Evolutionary conservation across 2,888 invertebrate genomes (phyloP).

Genomic region (Apodemia duryi): DNA sequence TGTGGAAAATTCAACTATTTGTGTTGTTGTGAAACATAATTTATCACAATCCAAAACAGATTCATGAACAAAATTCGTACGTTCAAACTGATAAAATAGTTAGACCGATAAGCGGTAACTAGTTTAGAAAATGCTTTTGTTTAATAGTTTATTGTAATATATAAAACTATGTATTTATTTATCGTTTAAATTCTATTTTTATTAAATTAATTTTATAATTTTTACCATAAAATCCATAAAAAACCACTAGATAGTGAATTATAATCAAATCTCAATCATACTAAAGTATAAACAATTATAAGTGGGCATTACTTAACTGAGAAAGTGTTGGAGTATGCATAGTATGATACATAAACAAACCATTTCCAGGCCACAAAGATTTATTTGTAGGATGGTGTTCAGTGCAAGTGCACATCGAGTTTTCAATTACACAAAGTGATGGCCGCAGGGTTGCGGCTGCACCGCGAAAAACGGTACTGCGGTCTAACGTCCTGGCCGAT

Average conservation of each 20-base stretch:
- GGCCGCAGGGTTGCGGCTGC: conserved; percentile 58
- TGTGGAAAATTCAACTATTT: conserved; percentile 15
- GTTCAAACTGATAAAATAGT: conserved; percentile 9
- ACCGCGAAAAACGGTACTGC: conserved; percentile 65
- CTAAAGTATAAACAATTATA: neutral
- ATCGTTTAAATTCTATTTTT: no score
- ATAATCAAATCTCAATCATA: no score
- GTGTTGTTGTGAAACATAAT: conserved; percentile 13
- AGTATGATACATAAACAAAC: conserved; percentile 29
- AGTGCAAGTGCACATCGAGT: conserved; percentile 72
- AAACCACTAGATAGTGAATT: no score
- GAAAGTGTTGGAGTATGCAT: neutral
- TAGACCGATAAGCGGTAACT: conserved; percentile 1
- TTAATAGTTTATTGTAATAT: neutral
- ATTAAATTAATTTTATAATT: no score
- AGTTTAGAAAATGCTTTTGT: conserved; percentile 2
- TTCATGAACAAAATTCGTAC: conserved; percentile 8
- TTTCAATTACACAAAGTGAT: conserved; percentile 78
- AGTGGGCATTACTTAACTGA: neutral
- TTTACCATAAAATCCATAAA: no score
- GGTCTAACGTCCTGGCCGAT: conserved; percentile 66
- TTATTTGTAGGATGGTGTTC: conserved; percentile 66
- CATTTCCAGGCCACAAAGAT: conserved; percentile 44
- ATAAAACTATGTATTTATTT: neutral
- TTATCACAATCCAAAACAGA: conserved; percentile 12